Conservation (phyloP, 2,113 vertebrate genomes). For the Gymnobelideus leadbeateri region DNA sequence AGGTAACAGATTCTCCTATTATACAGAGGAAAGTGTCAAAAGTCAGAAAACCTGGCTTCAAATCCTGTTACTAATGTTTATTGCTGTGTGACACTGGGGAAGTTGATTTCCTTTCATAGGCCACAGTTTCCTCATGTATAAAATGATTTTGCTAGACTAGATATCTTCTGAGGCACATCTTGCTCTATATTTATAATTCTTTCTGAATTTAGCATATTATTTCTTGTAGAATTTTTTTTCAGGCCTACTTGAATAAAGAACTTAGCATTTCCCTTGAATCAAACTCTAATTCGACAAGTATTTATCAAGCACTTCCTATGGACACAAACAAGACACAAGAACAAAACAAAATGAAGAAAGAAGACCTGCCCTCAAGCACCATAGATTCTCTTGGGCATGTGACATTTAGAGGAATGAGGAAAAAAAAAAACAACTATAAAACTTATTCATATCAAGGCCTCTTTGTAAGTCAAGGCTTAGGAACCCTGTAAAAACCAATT, state of each 20-base stretch:
- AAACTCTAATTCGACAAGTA: neutral
- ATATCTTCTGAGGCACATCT: neutral
- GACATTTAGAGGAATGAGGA: neutral
- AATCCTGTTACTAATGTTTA: neutral
- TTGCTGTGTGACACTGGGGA: neutral
- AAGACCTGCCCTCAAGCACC: neutral
- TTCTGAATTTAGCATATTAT: neutral
- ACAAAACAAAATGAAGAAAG: neutral
- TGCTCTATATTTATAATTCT: neutral
- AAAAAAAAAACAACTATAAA: no score
- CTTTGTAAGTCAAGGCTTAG: neutral
- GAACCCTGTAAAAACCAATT: neutral
- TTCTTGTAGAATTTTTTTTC: neutral
- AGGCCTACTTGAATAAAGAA: neutral
- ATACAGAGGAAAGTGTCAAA: neutral
- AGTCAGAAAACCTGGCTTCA: neutral
- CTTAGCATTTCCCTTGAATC: neutral
- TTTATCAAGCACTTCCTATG: neutral
- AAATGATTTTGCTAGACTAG: neutral
- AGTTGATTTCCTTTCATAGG: neutral
- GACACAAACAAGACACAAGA: neutral
- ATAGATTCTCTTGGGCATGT: neutral
- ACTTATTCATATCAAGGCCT: neutral
- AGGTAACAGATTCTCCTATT: neutral
- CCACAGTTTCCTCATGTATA: neutral